Evolutionary conservation across 1,140 invertebrate species (phyloP).

Genomic region (Druon quercuslanigerum): DNA sequence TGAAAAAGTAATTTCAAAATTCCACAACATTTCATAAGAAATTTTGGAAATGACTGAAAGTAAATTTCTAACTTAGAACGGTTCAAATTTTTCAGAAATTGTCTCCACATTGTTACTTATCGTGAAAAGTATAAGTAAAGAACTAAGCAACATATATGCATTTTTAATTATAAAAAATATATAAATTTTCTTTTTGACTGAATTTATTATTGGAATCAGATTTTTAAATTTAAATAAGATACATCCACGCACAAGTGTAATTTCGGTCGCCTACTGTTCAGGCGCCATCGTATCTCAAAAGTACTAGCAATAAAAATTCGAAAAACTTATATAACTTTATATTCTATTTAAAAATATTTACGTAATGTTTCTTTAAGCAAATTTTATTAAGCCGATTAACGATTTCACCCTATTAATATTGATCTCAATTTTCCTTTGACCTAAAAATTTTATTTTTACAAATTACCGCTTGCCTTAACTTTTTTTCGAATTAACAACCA

Average conservation of each 20-base stretch:
- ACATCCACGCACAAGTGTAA: not conserved
- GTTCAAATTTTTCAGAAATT: no score
- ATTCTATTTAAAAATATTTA: not conserved
- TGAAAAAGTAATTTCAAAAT: not conserved
- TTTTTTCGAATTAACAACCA: no score
- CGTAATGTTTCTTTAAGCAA: not conserved
- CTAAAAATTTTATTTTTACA: no score
- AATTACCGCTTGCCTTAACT: no score
- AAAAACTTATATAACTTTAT: not conserved
- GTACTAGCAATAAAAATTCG: not conserved
- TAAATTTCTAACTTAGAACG: not conserved
- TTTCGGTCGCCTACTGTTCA: not conserved
- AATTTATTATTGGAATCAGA: not conserved
- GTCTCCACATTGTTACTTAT: no score
- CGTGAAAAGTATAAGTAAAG: no score
- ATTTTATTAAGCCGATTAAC: no score
- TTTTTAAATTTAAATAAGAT: not conserved
- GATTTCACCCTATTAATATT: no score
- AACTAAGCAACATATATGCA: no score
- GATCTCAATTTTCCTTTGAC: no score
- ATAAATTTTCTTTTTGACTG: no score
- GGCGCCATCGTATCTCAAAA: not conserved
- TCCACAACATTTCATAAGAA: not conserved
- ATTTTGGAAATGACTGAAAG: not conserved
- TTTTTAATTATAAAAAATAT: no score